Conservation (phyloP, 2,797 vertebrate species). For the Cossypha caffra region DNA sequence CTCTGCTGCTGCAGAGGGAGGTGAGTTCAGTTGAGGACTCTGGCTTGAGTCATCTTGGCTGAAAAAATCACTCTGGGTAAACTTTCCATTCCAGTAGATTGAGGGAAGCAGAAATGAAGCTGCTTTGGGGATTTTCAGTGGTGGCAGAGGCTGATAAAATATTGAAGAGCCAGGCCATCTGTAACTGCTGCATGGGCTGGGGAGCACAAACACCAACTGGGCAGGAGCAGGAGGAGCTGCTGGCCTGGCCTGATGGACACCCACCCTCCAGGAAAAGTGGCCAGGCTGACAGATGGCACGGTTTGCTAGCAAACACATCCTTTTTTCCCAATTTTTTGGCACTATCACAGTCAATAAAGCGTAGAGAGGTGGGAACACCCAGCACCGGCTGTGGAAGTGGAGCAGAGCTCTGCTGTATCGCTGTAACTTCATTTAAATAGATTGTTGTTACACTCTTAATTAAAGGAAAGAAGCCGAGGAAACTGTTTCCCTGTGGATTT, state of each 20-base stretch:
- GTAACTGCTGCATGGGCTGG: neutral
- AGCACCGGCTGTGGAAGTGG: fast-evolving
- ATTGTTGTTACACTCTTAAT: fast-evolving
- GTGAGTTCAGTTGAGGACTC: conserved; percentile 49
- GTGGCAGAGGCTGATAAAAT: conserved; percentile 41
- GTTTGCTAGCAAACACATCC: neutral
- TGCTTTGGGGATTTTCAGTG: neutral
- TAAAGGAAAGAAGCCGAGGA: neutral
- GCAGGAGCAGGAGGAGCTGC: neutral
- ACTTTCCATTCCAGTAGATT: conserved; percentile 12
- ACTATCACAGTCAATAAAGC: fast-evolving
- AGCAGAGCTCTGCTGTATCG: neutral
- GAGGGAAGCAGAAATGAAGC: neutral
- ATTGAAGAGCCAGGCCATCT: conserved; percentile 12
- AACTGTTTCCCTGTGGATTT: neutral
- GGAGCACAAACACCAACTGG: neutral
- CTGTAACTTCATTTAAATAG: neutral
- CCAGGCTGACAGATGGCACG: neutral
- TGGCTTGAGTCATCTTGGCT: conserved; percentile 9
- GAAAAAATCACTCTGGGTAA: conserved; percentile 26
- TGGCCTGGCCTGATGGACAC: neutral
- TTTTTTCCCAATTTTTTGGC: neutral
- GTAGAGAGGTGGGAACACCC: neutral
- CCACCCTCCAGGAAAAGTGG: neutral
- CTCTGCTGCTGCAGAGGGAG: neutral